These are phyloP conservation scores for Eristalis intricaria DNA, from an alignment of 2,888 invertebrate genomes.

Conservation along the genomic window DNA sequence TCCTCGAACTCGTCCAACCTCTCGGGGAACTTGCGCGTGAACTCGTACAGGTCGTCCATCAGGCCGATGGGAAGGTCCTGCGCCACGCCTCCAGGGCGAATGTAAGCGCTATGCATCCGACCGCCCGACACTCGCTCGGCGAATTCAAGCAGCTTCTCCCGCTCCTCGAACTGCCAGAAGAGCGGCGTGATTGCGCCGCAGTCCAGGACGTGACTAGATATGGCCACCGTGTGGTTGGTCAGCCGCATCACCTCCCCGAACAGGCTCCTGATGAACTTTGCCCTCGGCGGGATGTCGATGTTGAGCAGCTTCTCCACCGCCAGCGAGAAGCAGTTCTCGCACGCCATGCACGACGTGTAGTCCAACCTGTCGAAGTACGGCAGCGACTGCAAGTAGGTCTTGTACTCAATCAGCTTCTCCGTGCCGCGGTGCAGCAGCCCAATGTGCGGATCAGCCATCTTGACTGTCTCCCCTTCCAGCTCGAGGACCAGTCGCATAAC, in stretches of 20 bases:
- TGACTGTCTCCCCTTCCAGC: constrained; percentile 91
- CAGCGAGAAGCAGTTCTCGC: constrained; percentile 89
- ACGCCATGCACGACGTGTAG: constrained; percentile 92
- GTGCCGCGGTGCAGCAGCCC: constrained; percentile 94
- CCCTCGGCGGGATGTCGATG: constrained; percentile 88
- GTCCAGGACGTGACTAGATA: constrained; percentile 89
- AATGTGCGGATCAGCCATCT: constrained; percentile 91
- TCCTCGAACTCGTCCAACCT: constrained; percentile 94
- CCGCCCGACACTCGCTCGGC: constrained; percentile 92
- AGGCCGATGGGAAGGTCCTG: constrained; percentile 88
- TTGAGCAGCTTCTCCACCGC: constrained; percentile 92
- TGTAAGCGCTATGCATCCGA: constrained; percentile 91
- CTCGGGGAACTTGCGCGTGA: constrained; percentile 85
- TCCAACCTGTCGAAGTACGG: constrained; percentile 95
- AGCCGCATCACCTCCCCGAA: constrained; percentile 90
- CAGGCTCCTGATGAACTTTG: constrained; percentile 89
- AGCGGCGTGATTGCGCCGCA: constrained; percentile 94
- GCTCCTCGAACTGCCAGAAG: constrained; percentile 95
- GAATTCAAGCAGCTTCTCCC: constrained; percentile 92
- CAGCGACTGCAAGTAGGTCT: constrained; percentile 91
- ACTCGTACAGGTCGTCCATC: constrained; percentile 90
- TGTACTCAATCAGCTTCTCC: constrained; percentile 94
- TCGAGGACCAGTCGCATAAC: constrained; percentile 90
- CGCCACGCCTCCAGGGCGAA: constrained; percentile 91
- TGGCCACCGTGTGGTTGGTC: constrained; percentile 90